Conservation (phyloP, 2,797 vertebrate genomes). For the Pseudochaenichthys georgianus region DNA sequence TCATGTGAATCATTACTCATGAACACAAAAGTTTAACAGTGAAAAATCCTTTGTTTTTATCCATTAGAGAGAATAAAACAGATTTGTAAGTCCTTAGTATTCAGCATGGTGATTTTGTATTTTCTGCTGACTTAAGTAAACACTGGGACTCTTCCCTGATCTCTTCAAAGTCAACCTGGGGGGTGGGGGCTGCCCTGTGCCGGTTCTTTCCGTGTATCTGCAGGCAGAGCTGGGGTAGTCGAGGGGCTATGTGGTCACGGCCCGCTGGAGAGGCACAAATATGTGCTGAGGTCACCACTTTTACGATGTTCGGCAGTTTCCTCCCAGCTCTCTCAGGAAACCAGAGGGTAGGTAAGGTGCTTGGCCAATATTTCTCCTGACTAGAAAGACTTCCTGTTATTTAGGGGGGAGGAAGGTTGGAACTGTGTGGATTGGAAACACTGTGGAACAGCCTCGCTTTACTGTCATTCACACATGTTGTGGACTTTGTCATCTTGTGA, state of each 20-base stretch:
- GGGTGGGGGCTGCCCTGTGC: constrained; percentile 52
- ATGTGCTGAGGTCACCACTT: constrained; percentile 85
- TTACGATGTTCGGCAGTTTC: constrained; percentile 82
- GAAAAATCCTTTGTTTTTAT: neutral
- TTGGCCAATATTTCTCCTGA: constrained; percentile 78
- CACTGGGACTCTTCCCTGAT: constrained; percentile 47
- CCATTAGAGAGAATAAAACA: constrained; percentile 12
- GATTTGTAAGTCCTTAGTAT: constrained; percentile 18
- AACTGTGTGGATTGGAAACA: constrained; percentile 34
- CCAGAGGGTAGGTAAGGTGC: constrained; percentile 86
- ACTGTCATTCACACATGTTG: constrained; percentile 17
- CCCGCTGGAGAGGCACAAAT: constrained; percentile 70
- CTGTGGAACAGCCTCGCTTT: constrained; percentile 14
- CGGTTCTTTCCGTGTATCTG: constrained; percentile 46
- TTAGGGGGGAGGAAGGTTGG: constrained; percentile 14
- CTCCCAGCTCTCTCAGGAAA: constrained; percentile 91
- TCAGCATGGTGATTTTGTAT: constrained; percentile 40
- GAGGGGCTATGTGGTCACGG: constrained; percentile 66
- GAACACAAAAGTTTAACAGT: neutral
- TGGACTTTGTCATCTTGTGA: neutral
- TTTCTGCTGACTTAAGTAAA: constrained; percentile 78
- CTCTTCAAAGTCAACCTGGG: constrained; percentile 56
- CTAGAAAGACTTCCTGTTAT: constrained; percentile 85
- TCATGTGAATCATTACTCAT: constrained; percentile 15
- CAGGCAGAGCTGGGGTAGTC: constrained; percentile 49